phyloP scores from a whole-genome alignment of 30 jellyfish, hydroid and myxozoan species.

The Cassiopea andromeda region DNA sequence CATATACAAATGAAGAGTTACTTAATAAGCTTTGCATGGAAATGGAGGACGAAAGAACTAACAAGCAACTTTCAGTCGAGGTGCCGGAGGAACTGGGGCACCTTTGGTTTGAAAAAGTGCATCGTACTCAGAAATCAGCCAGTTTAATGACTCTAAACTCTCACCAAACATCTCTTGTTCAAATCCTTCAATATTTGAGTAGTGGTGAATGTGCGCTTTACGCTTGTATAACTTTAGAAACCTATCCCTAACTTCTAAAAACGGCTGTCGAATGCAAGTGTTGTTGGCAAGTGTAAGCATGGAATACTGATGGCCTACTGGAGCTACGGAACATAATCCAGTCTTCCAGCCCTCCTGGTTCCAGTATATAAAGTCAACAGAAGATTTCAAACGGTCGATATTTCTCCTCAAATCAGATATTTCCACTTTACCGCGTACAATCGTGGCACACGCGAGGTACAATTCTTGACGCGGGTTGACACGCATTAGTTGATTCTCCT shows the following conservation, averaged over 20 bases:
- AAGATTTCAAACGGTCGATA: slow-evolving; percentile 82
- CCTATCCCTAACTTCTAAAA: slow-evolving; percentile 71
- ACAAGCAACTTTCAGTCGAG: slow-evolving; percentile 56
- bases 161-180: slow-evolving; percentile 70
- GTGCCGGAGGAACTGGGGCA: slow-evolving; percentile 42
- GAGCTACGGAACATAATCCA: slow-evolving; percentile 94
- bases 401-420: slow-evolving; percentile 90
- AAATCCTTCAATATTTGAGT: slow-evolving; percentile 76
- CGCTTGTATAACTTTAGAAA: slow-evolving; percentile 86
- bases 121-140: slow-evolving; percentile 80
- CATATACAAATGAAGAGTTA: too few relatives aligned
- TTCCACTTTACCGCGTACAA: slow-evolving; percentile 92
- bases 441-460: slow-evolving; percentile 91
- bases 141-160: slow-evolving; percentile 75
- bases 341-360: slow-evolving; percentile 97
- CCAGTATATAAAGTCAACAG: slow-evolving; percentile 83
- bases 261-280: slow-evolving; percentile 79
- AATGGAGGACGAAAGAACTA: not conserved
- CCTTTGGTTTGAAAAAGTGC: slow-evolving; percentile 38
- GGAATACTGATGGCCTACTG: slow-evolving; percentile 73
- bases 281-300: slow-evolving; percentile 84
- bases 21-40: too few relatives aligned
- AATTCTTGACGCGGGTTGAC: slow-evolving; percentile 86
- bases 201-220: slow-evolving; percentile 95
- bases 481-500: slow-evolving; percentile 81